These are phyloP conservation scores for Bombus confusus DNA, from an alignment of 1,140 invertebrate species.

Conservation along the genomic window DNA sequence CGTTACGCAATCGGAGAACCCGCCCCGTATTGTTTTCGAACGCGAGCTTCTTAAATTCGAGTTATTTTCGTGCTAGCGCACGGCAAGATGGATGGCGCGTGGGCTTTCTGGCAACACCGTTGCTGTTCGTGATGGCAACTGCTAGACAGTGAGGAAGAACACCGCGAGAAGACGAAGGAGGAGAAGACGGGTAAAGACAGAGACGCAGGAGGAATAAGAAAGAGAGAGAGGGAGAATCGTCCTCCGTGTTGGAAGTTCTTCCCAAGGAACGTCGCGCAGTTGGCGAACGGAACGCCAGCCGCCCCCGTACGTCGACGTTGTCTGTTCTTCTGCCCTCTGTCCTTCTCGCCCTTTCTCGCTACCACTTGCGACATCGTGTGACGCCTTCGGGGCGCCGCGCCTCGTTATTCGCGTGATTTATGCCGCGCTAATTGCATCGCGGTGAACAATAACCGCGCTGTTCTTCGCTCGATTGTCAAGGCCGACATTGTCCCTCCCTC, in stretches of 20 bases:
- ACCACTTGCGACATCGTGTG: conserved; percentile 70
- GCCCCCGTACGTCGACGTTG: conserved; percentile 53
- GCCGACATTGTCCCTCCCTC: background rate
- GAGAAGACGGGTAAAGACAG: background rate
- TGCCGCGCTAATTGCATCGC: conserved; percentile 81
- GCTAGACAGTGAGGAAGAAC: conserved; percentile 10
- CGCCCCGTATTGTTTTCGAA: conserved; percentile 75
- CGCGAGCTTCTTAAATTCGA: conserved; percentile 78
- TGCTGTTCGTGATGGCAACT: conserved; percentile 44
- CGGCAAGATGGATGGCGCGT: conserved; percentile 76
- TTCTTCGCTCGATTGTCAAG: conserved; percentile 41
- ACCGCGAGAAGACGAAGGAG: background rate
- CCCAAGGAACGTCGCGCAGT: conserved; percentile 62
- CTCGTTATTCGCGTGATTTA: conserved; percentile 82
- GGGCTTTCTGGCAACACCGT: conserved; percentile 73
- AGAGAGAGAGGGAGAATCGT: conserved; percentile 63
- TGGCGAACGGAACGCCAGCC: conserved; percentile 61
- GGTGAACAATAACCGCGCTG: conserved; percentile 73
- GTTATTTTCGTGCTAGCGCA: conserved; percentile 76
- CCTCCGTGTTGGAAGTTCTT: conserved; percentile 71
- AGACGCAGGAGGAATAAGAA: background rate
- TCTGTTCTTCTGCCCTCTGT: conserved; percentile 49
- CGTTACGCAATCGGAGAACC: conserved; percentile 72
- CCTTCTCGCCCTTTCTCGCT: conserved; percentile 32
- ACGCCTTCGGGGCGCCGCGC: conserved; percentile 81